A percentile compares a stretch with the other conserved stretches of the same genome.
Conservation (phyloP, 2,888 invertebrate species). For the Stenoptilia bipunctidactyla region DNA sequence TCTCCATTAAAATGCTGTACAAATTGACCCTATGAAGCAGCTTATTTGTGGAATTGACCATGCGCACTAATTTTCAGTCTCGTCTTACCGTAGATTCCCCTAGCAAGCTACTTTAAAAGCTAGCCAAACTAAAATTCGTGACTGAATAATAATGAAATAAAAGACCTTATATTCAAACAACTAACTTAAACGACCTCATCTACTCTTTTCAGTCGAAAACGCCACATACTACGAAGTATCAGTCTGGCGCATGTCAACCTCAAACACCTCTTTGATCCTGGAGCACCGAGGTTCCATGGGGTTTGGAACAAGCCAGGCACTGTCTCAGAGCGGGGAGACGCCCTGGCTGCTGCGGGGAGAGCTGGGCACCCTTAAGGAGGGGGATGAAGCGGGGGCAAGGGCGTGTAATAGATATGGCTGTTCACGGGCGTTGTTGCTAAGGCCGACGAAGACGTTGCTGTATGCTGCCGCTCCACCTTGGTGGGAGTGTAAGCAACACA, state of each 20-base stretch:
- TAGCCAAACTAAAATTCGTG: too few relatives aligned
- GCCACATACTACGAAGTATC: constrained; percentile 61
- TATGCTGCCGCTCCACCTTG: constrained; percentile 52
- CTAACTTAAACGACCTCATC: too few relatives aligned
- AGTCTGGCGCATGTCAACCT: constrained; percentile 54
- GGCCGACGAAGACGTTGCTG: constrained; percentile 47
- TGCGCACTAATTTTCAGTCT: too few relatives aligned
- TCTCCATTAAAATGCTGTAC: too few relatives aligned
- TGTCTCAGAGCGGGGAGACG: constrained; percentile 29
- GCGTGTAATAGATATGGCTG: constrained; percentile 61
- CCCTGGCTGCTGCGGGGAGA: constrained; percentile 40
- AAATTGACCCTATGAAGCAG: too few relatives aligned
- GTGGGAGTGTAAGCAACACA: constrained; percentile 44
- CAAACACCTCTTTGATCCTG: constrained; percentile 46
- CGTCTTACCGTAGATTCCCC: too few relatives aligned
- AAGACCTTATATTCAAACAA: too few relatives aligned
- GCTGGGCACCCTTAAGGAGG: constrained; percentile 34
- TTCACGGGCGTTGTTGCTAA: constrained; percentile 39
- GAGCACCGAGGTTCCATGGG: constrained; percentile 50
- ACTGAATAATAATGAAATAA: too few relatives aligned
- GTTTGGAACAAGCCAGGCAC: constrained; percentile 39
- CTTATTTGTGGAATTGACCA: too few relatives aligned
- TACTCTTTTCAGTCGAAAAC: constrained; percentile 41
- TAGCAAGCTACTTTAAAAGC: too few relatives aligned
- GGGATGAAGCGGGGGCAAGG: constrained; percentile 54